A percentile compares a stretch with the other conserved stretches of the same genome.
phyloP scores from a whole-genome alignment of 2,113 vertebrate species.

The Sinocyclocheilus grahami region DNA sequence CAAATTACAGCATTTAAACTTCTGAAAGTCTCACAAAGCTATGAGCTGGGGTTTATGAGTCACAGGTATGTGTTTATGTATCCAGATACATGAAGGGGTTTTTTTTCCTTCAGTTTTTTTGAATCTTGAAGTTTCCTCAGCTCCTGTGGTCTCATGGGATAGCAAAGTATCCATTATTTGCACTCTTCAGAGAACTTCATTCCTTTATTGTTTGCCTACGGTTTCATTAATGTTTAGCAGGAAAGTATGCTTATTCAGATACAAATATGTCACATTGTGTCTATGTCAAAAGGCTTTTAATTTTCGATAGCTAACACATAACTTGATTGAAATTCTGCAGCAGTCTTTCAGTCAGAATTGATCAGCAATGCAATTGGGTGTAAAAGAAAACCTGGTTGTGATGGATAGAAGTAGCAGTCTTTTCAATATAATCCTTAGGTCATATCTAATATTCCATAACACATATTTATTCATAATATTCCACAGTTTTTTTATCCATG shows the following conservation, averaged over 20 bases:
- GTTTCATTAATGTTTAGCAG: neutral
- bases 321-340: neutral
- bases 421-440: neutral
- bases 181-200: neutral
- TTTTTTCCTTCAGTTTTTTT: neutral
- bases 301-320: neutral
- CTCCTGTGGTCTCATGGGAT: neutral
- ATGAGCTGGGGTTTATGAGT: constrained; percentile 18
- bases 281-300: neutral
- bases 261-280: neutral
- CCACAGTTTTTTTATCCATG: neutral
- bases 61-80: constrained; percentile 26
- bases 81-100: neutral
- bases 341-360: neutral
- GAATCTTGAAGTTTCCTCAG: neutral
- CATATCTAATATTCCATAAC: constrained; percentile 1
- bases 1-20: constrained; percentile 34
- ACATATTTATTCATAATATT: neutral
- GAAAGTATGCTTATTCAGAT: neutral
- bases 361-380: neutral
- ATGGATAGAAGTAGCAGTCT: neutral
- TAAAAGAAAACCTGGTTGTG: neutral
- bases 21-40: constrained; percentile 14
- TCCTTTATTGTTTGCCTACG: neutral
- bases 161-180: neutral